Base-by-base conservation (phyloP, 2,888 invertebrate species). In the Nysson spinosus region DNA sequence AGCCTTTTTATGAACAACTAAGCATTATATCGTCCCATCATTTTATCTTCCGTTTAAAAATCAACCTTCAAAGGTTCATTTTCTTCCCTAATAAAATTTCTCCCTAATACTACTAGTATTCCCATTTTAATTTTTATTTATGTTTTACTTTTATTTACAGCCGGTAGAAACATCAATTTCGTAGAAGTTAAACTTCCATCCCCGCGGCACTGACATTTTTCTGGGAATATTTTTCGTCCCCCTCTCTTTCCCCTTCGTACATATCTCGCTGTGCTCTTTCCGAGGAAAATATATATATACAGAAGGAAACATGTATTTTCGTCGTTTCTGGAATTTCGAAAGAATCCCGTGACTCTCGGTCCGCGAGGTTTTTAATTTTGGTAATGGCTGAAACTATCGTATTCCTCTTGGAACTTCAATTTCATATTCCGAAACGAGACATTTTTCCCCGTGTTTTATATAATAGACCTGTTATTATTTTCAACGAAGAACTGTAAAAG, bases 111-210 rank as follows among this genome's bases (percentile, higher is more conserved):
- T n/a, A n/a, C n/a, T n/a, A n/a, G n/a, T n/a, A n/a, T n/a, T n/a
- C n/a, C n/a, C n/a, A n/a, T n/a, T n/a, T n/a, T n/a, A n/a, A n/a
- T n/a, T n/a, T n/a, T n/a, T n/a, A n/a, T n/a, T n/a, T n/a, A n/a
- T n/a, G n/a, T n/a, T n/a, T n/a, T n/a, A n/a, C n/a, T n/a, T n/a
- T n/a, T n/a, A n/a, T n/a, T n/a, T n/a, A n/a, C n/a, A n/a, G 14
- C 20, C 46, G 22, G 20, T 9, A n/a, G 35, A 28, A 16, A 43
- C 37, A 26, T 61, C 54, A 54, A 54, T 61, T 50, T 44, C 34
- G 20, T 24, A 49, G 44, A 52, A 54, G 32, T 44, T 20, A 43
- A 49, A 52, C 61, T 49, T 11, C 7, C 12, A n/a, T 9, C 24
- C 47, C 35, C 16, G 9, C 12, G 35, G 28, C 22, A n/a, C 28